Evolutionary conservation across 2,113 vertebrate genomes (phyloP).

Genomic region (Aramus guarauna): DNA sequence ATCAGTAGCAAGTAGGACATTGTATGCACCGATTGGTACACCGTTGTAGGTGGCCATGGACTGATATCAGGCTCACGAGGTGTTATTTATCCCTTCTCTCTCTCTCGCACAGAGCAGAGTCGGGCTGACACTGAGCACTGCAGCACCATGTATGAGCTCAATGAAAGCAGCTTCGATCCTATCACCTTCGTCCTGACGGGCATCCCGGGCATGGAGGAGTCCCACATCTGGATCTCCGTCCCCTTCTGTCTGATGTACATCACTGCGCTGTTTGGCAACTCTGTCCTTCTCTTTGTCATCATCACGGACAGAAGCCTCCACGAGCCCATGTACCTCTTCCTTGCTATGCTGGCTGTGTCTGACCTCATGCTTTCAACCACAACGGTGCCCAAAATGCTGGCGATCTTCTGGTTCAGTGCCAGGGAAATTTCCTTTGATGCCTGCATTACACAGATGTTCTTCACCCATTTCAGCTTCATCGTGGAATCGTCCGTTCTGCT

Average conservation of each 20-base stretch:
- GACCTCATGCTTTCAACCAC: constrained; percentile 67
- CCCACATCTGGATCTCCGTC: constrained; percentile 65
- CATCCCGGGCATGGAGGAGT: constrained; percentile 68
- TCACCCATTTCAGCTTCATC: constrained; percentile 70
- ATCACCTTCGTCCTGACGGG: constrained; percentile 59
- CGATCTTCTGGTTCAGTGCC: constrained; percentile 63
- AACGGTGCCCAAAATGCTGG: constrained; percentile 68
- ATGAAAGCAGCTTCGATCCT: constrained; percentile 59
- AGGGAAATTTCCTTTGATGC: constrained; percentile 59
- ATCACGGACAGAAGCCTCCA: constrained; percentile 48
- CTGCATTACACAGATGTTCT: constrained; percentile 72
- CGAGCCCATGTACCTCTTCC: constrained; percentile 65
- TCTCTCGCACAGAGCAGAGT: neutral
- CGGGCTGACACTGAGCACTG: accelerated
- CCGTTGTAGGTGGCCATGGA: accelerated
- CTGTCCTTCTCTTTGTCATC: neutral
- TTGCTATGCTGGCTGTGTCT: constrained; percentile 45
- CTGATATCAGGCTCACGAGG: accelerated
- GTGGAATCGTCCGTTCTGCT: constrained; percentile 61
- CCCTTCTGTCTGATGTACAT: constrained; percentile 68
- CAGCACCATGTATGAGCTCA: constrained; percentile 11
- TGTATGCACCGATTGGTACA: accelerated
- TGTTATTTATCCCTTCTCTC: accelerated
- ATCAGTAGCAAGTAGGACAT: accelerated
- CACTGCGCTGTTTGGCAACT: neutral